Percentiles rank a stretch among this genome's conserved stretches.
Evolutionary conservation across 2,797 vertebrate genomes (phyloP).

Genomic region (Coilia nasus): DNA sequence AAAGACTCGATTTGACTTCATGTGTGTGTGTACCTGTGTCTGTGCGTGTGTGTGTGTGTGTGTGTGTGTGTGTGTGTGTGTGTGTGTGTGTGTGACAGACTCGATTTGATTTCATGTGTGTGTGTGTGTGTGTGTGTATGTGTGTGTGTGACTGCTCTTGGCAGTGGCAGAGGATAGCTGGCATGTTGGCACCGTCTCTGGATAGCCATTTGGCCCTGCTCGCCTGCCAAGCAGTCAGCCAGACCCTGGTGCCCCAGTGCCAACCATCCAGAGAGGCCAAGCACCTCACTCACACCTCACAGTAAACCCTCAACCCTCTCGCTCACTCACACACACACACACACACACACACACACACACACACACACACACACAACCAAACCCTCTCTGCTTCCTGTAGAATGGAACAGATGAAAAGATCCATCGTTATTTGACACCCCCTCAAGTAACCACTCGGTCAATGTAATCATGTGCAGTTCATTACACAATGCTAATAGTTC

Average conservation of each 20-base stretch:
- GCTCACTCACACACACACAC: neutral
- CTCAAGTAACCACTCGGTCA: neutral
- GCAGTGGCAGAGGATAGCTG: slow-evolving; percentile 17
- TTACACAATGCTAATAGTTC: neutral
- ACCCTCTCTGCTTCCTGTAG: neutral
- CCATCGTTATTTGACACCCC: neutral
- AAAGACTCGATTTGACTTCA: neutral
- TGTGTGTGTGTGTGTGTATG: neutral
- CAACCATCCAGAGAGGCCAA: slow-evolving; percentile 69
- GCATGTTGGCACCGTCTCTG: slow-evolving; percentile 32
- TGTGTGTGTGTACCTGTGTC: neutral
- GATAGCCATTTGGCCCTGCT: slow-evolving; percentile 28
- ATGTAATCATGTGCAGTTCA: neutral
- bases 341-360: neutral
- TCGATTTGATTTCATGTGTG: neutral
- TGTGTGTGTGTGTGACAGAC: neutral
- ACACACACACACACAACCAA: neutral
- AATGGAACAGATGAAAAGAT: neutral
- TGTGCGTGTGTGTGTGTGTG: neutral
- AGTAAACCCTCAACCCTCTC: slow-evolving; percentile 65
- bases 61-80: neutral
- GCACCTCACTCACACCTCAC: slow-evolving; percentile 55
- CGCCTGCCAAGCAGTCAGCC: slow-evolving; percentile 15
- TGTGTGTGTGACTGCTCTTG: neutral
- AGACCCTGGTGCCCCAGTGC: slow-evolving; percentile 44